Conservation (phyloP, 1,140 invertebrate species). For the Trachelipus rathkii region DNA sequence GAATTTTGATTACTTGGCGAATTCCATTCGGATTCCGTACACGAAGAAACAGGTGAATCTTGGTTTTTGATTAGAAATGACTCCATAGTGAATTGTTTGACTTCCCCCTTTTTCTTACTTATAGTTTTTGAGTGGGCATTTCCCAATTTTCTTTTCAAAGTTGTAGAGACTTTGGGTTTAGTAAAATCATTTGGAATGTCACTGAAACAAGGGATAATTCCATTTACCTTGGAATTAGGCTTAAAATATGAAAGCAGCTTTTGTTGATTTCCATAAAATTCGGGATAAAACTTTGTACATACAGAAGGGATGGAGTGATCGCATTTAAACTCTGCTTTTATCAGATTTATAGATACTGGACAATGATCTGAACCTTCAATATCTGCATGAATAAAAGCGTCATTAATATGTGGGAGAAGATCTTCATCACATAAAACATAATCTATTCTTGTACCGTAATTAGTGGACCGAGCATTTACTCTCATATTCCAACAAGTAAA, state of each 20-base stretch:
- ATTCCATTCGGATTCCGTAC: not conserved
- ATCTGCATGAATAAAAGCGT: slow-evolving; percentile 53
- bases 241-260: slow-evolving; percentile 54
- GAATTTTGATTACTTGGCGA: not conserved
- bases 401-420: slow-evolving; percentile 48
- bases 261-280: slow-evolving; percentile 56
- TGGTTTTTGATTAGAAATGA: slow-evolving; percentile 26
- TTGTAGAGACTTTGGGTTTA: slow-evolving; percentile 6
- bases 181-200: not conserved
- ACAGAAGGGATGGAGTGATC: slow-evolving; percentile 50
- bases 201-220: not conserved
- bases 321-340: slow-evolving; percentile 48
- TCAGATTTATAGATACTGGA: slow-evolving; percentile 52
- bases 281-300: slow-evolving; percentile 56
- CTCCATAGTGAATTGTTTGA: slow-evolving; percentile 35
- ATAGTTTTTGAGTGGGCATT: not conserved
- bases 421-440: slow-evolving; percentile 55
- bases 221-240: slow-evolving; percentile 7
- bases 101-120: slow-evolving; percentile 23
- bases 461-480: slow-evolving; percentile 55
- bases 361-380: slow-evolving; percentile 60
- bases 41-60: not conserved
- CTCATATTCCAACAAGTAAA: slow-evolving; percentile 59
- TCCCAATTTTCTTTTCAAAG: slow-evolving; percentile 23
- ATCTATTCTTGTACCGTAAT: slow-evolving; percentile 59